Percentiles rank a stretch among this genome's conserved stretches.
Evolutionary conservation across 2,888 invertebrate species (phyloP).

Genomic region (Nymphalis c-album): DNA sequence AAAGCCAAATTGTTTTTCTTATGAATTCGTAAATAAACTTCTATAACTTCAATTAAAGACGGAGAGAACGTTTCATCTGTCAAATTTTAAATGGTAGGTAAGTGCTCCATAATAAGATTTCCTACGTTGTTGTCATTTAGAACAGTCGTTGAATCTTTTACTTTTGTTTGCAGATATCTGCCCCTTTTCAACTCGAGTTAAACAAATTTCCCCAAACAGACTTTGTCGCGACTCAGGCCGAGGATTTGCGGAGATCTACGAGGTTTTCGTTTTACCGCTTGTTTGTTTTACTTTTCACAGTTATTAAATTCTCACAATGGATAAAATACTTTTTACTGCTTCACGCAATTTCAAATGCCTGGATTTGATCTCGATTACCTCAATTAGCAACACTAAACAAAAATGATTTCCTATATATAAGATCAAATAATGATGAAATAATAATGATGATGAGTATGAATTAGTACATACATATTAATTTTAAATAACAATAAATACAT

Average conservation of each 20-base stretch:
- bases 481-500: too few relatives aligned
- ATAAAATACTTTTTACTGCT: slow-evolving; percentile 6
- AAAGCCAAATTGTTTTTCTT: too few relatives aligned
- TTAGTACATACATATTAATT: too few relatives aligned
- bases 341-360: too few relatives aligned
- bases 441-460: too few relatives aligned
- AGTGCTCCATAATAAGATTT: slow-evolving; percentile 63
- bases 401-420: too few relatives aligned
- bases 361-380: too few relatives aligned
- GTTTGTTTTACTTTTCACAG: slow-evolving; percentile 46
- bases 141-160: slow-evolving; percentile 66
- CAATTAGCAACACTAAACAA: too few relatives aligned
- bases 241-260: slow-evolving; percentile 71
- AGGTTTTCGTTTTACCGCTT: slow-evolving; percentile 67
- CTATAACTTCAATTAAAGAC: background rate
- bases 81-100: slow-evolving; percentile 66
- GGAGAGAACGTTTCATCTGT: slow-evolving; percentile 33
- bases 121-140: slow-evolving; percentile 43
- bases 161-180: slow-evolving; percentile 59
- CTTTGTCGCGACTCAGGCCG: slow-evolving; percentile 68
- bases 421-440: too few relatives aligned
- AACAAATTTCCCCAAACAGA: slow-evolving; percentile 76
- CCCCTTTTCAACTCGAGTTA: slow-evolving; percentile 73
- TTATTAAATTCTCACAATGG: slow-evolving; percentile 27
- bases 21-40: too few relatives aligned